Conservation (phyloP, 2,888 invertebrate species). For the Laothoe populi region DNA sequence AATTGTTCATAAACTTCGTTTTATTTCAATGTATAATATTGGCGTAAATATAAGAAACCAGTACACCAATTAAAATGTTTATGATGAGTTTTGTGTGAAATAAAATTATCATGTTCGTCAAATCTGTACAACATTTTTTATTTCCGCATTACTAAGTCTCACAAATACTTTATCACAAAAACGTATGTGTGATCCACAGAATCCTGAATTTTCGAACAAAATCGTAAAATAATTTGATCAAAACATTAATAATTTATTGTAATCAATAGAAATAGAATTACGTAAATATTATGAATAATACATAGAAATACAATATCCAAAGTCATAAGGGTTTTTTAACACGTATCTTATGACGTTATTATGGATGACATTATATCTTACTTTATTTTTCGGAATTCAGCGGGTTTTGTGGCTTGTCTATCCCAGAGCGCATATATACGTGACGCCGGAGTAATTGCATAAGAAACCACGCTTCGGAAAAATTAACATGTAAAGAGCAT, state of each 20-base stretch:
- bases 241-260: background rate
- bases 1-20: no score
- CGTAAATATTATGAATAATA: background rate
- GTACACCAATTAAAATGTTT: no score
- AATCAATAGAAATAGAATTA: constrained; percentile 3
- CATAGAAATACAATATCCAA: constrained; percentile 10
- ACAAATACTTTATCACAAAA: no score
- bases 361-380: background rate
- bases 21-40: no score
- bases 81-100: no score
- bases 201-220: background rate
- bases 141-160: no score
- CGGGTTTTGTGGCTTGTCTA: background rate
- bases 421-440: background rate
- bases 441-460: background rate
- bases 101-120: no score
- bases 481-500: constrained; percentile 10
- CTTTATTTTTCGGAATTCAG: background rate
- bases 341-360: background rate
- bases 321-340: background rate
- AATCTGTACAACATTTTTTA: no score
- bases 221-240: background rate
- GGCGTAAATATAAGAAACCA: no score
- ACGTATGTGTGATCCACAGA: no score
- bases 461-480: background rate